These are phyloP conservation scores for Pseudochirops cupreus DNA, from an alignment of 2,797 vertebrate genomes.

Conservation along the genomic window DNA sequence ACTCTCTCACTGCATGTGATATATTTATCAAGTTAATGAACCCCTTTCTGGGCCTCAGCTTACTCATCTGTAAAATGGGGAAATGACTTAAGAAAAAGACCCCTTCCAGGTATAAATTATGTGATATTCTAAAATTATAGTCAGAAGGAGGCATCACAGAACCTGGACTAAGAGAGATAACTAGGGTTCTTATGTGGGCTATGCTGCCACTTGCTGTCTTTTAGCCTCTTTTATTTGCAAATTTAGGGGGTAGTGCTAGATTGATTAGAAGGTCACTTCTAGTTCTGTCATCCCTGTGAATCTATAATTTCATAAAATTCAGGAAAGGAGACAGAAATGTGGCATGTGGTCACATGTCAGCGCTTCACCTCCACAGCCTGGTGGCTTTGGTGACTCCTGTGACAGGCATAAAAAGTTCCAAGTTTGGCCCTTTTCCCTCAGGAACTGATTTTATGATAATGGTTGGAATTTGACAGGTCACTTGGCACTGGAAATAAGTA, in stretches of 20 bases:
- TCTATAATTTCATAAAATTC: neutral
- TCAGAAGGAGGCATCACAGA: neutral
- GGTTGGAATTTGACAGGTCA: constrained; percentile 55
- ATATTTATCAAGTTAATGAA: neutral
- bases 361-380: neutral
- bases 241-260: neutral
- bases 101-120: neutral
- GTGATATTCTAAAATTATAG: neutral
- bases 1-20: neutral
- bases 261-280: neutral
- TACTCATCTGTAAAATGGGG: neutral
- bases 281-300: neutral
- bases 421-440: constrained; percentile 26
- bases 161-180: neutral
- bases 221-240: neutral
- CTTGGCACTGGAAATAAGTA: constrained; percentile 37
- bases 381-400: constrained; percentile 24
- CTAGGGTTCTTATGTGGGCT: neutral
- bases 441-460: neutral
- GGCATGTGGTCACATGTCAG: neutral
- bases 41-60: neutral
- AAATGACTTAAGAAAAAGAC: neutral
- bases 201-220: neutral
- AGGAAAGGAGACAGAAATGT: neutral
- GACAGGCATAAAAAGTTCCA: constrained; percentile 33